phyloP scores from a whole-genome alignment of 2,888 invertebrate genomes.

The Cryptocephalus moraei region DNA sequence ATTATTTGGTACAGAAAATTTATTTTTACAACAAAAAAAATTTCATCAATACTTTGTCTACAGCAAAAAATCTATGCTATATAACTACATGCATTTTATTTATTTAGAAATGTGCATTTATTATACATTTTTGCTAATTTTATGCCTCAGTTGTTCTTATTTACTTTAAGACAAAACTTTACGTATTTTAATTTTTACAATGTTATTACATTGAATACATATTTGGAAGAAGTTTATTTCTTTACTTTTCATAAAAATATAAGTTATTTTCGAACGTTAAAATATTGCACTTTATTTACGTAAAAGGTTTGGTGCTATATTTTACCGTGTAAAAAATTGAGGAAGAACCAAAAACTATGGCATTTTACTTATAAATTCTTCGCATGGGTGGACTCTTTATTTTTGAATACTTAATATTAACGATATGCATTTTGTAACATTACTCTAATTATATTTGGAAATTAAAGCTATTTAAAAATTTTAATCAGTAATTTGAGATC shows the following conservation, averaged over 20 bases:
- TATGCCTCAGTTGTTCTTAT: slow-evolving; percentile 19
- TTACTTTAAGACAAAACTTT: slow-evolving; percentile 24
- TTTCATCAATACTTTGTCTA: slow-evolving; percentile 24
- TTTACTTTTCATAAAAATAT: slow-evolving; percentile 33
- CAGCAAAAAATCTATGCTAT: slow-evolving; percentile 32
- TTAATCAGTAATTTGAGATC: slow-evolving; percentile 17
- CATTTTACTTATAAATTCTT: slow-evolving; percentile 18
- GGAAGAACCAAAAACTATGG: slow-evolving; percentile 19
- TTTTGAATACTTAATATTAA: slow-evolving; percentile 30
- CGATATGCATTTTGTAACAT: slow-evolving; percentile 34
- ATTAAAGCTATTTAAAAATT: slow-evolving; percentile 29
- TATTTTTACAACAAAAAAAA: slow-evolving; percentile 17
- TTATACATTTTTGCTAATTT: slow-evolving; percentile 31
- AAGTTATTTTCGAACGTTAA: slow-evolving; percentile 23
- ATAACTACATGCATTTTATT: slow-evolving; percentile 33
- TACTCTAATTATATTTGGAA: slow-evolving; percentile 28
- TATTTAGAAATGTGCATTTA: slow-evolving; percentile 38
- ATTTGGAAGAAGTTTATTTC: slow-evolving; percentile 32
- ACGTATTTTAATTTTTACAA: slow-evolving; percentile 37
- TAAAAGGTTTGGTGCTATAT: slow-evolving; percentile 20
- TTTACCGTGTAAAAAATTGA: slow-evolving; percentile 17
- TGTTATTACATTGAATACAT: slow-evolving; percentile 34
- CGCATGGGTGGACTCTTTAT: slow-evolving; percentile 29
- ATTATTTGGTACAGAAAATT: slow-evolving; percentile 21
- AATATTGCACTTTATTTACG: slow-evolving; percentile 32